These are phyloP conservation scores for Clarias platycephalus DNA, from an alignment of 2,797 vertebrate species.

Conservation along the genomic window DNA sequence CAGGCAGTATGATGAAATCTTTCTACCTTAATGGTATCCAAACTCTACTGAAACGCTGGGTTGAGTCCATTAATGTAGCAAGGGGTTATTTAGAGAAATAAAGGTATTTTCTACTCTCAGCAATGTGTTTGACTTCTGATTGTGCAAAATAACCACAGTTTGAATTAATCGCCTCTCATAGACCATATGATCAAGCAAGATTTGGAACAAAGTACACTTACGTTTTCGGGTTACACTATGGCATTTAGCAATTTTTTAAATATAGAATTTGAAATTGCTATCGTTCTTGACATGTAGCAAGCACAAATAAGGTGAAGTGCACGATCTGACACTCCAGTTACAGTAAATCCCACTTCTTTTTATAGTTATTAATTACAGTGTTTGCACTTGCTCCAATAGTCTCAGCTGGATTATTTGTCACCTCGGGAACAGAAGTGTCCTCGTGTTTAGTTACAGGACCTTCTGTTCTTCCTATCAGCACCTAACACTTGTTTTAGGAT, in stretches of 20 bases:
- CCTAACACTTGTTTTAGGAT: conserved; percentile 13
- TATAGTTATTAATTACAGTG: background rate
- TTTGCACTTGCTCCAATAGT: background rate
- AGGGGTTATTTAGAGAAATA: no score
- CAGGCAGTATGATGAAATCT: no score
- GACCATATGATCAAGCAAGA: background rate
- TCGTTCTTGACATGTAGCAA: background rate
- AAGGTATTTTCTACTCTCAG: no score
- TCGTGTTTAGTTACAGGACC: background rate
- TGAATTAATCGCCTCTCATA: no score
- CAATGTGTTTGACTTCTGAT: no score
- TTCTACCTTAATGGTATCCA: no score
- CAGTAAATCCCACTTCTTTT: background rate
- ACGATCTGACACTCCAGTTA: background rate
- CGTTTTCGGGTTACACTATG: background rate
- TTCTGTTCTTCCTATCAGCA: conserved; percentile 14
- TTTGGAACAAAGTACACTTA: background rate
- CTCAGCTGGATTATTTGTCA: background rate
- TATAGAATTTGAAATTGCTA: background rate
- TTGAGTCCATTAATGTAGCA: no score
- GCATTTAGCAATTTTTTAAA: background rate
- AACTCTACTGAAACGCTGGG: no score
- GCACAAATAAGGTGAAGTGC: background rate
- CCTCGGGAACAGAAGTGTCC: background rate
- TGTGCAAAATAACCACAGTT: no score